phyloP scores from a whole-genome alignment of 2,113 vertebrate genomes.

The Galbula dea region DNA sequence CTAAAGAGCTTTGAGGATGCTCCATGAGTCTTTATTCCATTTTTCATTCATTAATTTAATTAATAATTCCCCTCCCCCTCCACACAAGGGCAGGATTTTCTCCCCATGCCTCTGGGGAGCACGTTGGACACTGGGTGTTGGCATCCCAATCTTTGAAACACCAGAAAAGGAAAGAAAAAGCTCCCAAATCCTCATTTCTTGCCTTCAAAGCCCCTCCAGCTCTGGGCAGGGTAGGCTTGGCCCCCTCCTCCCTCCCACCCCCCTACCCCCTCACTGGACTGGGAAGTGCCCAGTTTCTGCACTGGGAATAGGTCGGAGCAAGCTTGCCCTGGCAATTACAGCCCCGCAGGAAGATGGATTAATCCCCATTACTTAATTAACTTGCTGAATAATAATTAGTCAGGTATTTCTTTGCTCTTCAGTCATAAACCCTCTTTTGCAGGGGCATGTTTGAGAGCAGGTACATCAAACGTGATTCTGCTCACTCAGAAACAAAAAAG shows the following conservation, averaged over 20 bases:
- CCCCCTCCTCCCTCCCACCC: neutral
- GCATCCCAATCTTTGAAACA: neutral
- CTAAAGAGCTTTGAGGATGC: neutral
- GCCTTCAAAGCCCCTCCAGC: neutral
- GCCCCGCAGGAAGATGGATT: neutral
- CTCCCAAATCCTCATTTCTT: neutral
- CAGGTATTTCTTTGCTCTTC: conserved; percentile 30
- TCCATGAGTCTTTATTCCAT: rapidly evolving
- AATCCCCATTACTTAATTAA: conserved; percentile 38
- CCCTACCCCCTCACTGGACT: neutral
- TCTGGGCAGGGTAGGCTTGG: neutral
- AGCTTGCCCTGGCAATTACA: neutral
- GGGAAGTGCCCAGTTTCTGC: neutral
- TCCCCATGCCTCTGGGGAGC: rapidly evolving
- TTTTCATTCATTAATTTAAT: neutral
- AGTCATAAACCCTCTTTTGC: neutral
- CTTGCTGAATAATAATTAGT: conserved; percentile 27
- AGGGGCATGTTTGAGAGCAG: neutral
- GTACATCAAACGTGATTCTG: neutral
- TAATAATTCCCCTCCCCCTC: neutral
- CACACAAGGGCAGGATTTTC: rapidly evolving
- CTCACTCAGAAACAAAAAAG: neutral
- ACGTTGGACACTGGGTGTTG: rapidly evolving
- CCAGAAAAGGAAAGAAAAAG: neutral
- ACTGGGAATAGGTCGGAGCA: neutral